Percentiles rank a stretch among this genome's conserved stretches.
phyloP scores from a whole-genome alignment of 2,797 vertebrate genomes.

The Muscicapa striata region DNA sequence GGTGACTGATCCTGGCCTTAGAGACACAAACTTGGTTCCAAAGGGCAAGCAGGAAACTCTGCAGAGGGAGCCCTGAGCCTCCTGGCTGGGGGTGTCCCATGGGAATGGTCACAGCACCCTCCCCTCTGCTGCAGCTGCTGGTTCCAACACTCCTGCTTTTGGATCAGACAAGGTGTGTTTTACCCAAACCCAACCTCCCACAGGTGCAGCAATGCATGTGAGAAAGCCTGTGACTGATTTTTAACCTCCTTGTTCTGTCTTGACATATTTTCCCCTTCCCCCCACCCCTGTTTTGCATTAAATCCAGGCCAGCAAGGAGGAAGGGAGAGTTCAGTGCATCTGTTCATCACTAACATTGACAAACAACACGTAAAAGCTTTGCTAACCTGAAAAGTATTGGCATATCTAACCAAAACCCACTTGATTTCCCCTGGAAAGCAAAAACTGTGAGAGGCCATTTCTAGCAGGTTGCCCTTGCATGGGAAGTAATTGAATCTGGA shows the following conservation, averaged over 20 bases:
- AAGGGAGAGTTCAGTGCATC: neutral
- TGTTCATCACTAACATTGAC: neutral
- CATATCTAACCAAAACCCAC: slow-evolving; percentile 28
- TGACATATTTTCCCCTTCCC: neutral
- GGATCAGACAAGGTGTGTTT: neutral
- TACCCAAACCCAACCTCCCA: neutral
- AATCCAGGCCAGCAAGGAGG: neutral
- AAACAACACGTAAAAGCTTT: slow-evolving; percentile 10
- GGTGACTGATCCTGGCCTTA: neutral
- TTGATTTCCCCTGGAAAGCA: slow-evolving; percentile 55
- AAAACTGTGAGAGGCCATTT: slow-evolving; percentile 52
- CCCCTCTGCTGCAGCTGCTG: neutral
- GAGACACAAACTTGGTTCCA: neutral
- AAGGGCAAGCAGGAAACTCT: neutral
- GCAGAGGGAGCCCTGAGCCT: neutral
- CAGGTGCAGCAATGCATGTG: neutral
- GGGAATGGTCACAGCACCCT: neutral
- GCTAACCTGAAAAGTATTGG: slow-evolving; percentile 46
- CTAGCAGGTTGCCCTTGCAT: slow-evolving; percentile 26
- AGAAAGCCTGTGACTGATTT: neutral
- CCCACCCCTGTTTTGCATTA: neutral
- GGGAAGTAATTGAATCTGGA: slow-evolving; percentile 56
- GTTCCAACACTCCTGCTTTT: neutral
- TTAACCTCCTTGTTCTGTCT: neutral
- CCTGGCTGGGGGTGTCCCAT: neutral